Evolutionary conservation across 1,140 invertebrate species (phyloP).

Genomic region (Brachionus koreanus): DNA sequence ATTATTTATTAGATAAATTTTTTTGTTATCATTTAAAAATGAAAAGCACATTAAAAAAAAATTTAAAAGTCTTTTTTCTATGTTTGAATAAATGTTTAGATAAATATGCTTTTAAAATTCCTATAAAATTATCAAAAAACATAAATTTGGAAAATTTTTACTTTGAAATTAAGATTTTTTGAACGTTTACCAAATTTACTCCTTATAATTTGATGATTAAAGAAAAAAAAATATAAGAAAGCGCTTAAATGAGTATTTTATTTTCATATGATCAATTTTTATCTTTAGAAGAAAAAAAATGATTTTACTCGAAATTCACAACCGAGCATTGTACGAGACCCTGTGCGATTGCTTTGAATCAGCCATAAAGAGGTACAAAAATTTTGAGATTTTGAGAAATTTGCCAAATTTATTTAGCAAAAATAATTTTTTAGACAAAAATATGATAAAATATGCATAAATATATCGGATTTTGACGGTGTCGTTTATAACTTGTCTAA

Average conservation of each 20-base stretch:
- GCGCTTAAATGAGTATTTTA: background rate
- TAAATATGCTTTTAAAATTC: background rate
- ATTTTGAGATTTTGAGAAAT: background rate
- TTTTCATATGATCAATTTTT: conserved; percentile 8
- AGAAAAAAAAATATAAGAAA: background rate
- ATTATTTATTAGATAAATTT: no score
- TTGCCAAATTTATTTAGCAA: conserved; percentile 47
- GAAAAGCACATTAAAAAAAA: background rate
- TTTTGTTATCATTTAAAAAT: no score
- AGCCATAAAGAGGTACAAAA: background rate
- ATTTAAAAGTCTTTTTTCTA: no score
- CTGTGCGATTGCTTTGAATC: conserved; percentile 86
- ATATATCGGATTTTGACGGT: conserved; percentile 91
- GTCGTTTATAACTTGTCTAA: conserved; percentile 97
- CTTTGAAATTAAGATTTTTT: background rate
- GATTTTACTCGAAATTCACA: conserved; percentile 98
- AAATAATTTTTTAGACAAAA: conserved; percentile 72
- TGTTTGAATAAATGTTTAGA: background rate
- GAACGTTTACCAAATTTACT: background rate
- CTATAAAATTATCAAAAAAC: background rate
- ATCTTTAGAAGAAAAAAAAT: conserved; percentile 61
- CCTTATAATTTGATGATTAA: conserved; percentile 9
- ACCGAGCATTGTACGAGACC: conserved; percentile 93
- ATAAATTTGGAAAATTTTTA: background rate
- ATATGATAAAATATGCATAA: conserved; percentile 85